Conservation (phyloP, 2,797 vertebrate genomes). For the Falco berigora region DNA sequence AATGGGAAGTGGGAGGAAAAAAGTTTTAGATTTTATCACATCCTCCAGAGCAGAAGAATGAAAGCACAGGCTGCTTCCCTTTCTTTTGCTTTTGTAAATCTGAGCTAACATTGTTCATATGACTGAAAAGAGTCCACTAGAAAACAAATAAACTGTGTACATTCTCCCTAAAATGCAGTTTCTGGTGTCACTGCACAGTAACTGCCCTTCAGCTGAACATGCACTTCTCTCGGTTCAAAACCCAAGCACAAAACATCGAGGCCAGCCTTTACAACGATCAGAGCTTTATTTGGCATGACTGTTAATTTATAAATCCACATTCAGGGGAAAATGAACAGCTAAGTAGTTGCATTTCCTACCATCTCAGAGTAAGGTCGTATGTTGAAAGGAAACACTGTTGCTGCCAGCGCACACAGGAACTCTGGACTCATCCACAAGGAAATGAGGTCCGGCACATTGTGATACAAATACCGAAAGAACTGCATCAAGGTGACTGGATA, state of each 20-base stretch:
- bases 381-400: slow-evolving; percentile 95
- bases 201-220: neutral
- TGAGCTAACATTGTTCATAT: neutral
- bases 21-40: neutral
- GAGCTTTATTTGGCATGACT: neutral
- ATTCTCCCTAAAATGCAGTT: neutral
- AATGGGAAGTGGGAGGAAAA: neutral
- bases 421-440: slow-evolving; percentile 96
- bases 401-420: slow-evolving; percentile 92
- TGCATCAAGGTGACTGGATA: slow-evolving; percentile 98
- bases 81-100: neutral
- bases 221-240: neutral
- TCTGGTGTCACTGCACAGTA: neutral
- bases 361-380: slow-evolving; percentile 98
- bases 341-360: slow-evolving; percentile 70
- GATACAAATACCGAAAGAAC: slow-evolving; percentile 96
- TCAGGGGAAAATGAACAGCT: neutral
- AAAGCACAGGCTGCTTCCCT: neutral
- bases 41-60: neutral
- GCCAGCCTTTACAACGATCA: neutral
- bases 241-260: neutral
- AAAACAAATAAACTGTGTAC: neutral
- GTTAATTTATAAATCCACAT: neutral
- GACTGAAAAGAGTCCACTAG: neutral
- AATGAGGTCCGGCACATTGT: slow-evolving; percentile 90